phyloP scores from a whole-genome alignment of 2,888 invertebrate species.

The Tenthredo amoena region DNA sequence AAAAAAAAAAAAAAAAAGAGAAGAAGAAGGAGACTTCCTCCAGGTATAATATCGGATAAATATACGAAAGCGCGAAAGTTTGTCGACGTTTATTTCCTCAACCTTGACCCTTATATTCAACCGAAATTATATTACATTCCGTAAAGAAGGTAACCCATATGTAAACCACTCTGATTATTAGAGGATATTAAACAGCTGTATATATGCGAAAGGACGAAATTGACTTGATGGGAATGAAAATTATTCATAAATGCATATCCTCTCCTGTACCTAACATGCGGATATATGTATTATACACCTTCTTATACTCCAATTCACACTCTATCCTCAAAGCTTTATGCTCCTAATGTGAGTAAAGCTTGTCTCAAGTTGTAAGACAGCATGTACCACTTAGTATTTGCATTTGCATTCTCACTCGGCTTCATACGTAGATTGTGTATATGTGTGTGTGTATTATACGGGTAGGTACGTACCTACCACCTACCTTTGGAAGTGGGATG shows the following conservation, averaged over 20 bases:
- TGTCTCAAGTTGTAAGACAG: slow-evolving; percentile 50
- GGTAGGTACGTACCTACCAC: slow-evolving; percentile 10
- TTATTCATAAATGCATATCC: slow-evolving; percentile 50
- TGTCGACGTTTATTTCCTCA: background rate
- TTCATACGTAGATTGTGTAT: background rate
- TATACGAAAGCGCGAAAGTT: background rate
- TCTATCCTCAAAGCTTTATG: slow-evolving; percentile 12
- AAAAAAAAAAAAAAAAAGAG: background rate
- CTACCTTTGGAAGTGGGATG: slow-evolving; percentile 31
- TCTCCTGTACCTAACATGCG: background rate
- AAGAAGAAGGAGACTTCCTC: background rate
- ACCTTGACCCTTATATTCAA: slow-evolving; percentile 15
- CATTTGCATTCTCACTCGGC: slow-evolving; percentile 45
- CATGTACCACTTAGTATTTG: slow-evolving; percentile 52
- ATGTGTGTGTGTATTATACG: background rate
- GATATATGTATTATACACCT: slow-evolving; percentile 15
- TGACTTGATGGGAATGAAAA: slow-evolving; percentile 19
- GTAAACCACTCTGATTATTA: background rate
- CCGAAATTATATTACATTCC: background rate
- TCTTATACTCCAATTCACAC: slow-evolving; percentile 43
- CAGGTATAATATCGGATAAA: slow-evolving; percentile 14
- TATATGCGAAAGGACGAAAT: background rate
- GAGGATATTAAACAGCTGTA: background rate
- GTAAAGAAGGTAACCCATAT: background rate
- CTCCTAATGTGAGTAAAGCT: slow-evolving; percentile 43